A percentile compares a stretch with the other conserved stretches of the same genome.
phyloP scores from a whole-genome alignment of 2,113 vertebrate species.

The Chitala chitala region DNA sequence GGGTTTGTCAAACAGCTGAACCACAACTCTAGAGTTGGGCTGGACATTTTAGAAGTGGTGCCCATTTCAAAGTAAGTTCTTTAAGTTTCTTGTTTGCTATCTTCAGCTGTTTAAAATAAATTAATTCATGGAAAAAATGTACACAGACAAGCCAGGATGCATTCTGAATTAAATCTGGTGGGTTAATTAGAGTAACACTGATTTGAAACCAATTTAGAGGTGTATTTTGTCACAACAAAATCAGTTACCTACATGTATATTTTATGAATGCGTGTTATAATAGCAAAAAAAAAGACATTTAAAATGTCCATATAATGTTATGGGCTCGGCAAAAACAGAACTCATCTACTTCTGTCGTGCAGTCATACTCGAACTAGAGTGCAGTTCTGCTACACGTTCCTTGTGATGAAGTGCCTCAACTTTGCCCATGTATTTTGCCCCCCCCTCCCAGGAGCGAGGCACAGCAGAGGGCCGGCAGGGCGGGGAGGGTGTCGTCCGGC shows the following conservation, averaged over 20 bases:
- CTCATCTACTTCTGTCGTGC: no score
- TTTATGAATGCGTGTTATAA: no score
- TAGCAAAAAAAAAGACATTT: no score
- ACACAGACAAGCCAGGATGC: not conserved
- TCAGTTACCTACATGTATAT: no score
- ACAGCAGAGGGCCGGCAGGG: constrained; percentile 81
- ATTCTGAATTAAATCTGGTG: no score
- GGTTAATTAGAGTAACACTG: no score
- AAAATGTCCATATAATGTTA: no score
- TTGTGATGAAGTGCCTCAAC: not conserved
- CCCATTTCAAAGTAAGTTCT: constrained; percentile 91
- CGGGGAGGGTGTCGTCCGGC: constrained; percentile 81
- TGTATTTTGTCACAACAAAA: no score
- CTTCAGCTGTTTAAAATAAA: not conserved
- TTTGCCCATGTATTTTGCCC: not conserved
- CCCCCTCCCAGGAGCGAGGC: constrained; percentile 77
- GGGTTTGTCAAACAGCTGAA: constrained; percentile 96
- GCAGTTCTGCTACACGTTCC: no score
- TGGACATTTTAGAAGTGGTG: constrained; percentile 91
- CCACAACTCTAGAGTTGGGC: constrained; percentile 85
- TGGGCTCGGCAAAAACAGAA: no score
- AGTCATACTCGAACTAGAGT: no score
- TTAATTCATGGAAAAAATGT: not conserved
- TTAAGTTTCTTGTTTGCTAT: not conserved
- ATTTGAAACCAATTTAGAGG: no score